Conservation (phyloP, 2,113 vertebrate species). For the Megatriorchis doriae region DNA sequence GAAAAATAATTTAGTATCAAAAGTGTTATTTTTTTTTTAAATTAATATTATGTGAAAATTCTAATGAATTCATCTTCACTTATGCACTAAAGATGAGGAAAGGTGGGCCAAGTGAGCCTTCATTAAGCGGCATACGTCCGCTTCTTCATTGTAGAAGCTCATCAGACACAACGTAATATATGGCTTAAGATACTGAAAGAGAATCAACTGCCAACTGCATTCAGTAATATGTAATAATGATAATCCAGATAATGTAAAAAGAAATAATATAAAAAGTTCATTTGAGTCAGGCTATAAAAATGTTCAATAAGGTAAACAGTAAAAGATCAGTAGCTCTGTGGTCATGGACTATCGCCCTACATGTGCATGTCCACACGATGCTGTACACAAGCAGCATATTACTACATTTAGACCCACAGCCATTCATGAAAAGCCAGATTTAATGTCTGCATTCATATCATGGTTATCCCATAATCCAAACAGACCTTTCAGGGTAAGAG, state of each 20-base stretch:
- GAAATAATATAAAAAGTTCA: neutral
- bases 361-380: neutral
- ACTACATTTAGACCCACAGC: neutral
- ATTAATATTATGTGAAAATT: neutral
- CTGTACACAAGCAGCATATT: neutral
- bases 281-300: neutral
- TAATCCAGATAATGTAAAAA: neutral
- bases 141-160: neutral
- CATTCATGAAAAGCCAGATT: neutral
- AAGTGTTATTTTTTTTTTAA: neutral
- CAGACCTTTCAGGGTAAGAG: neutral
- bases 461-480: neutral
- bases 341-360: neutral
- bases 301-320: neutral
- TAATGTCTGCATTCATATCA: neutral
- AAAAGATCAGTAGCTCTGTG: neutral
- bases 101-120: neutral
- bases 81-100: neutral
- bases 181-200: neutral
- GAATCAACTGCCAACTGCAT: neutral
- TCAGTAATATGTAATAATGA: neutral
- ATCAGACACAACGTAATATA: neutral
- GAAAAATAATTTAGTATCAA: neutral
- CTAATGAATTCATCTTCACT: neutral
- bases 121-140: fast-evolving